Percentiles rank a stretch among this genome's conserved stretches.
Conservation (phyloP, 1,140 invertebrate genomes). For the Metaphire vulgaris region DNA sequence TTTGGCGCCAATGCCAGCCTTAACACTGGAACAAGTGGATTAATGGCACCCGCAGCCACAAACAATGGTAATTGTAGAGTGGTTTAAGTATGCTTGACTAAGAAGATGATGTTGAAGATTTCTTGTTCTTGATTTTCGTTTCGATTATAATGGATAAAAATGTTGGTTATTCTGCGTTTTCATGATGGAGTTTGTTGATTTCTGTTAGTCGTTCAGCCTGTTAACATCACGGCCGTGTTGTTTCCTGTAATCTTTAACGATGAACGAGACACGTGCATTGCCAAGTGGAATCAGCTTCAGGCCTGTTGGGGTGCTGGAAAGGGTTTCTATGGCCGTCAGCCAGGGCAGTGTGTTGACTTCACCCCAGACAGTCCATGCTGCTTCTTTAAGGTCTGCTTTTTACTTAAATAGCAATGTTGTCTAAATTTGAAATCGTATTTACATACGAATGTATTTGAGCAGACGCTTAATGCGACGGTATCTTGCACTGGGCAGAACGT, state of each 20-base stretch:
- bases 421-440: too few species aligned
- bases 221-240: conserved; percentile 60
- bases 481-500: too few species aligned
- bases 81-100: not conserved
- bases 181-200: not conserved
- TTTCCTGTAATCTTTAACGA: conserved; percentile 82
- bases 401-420: not conserved
- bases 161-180: not conserved
- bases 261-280: conserved; percentile 80
- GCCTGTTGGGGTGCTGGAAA: conserved; percentile 83
- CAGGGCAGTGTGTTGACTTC: conserved; percentile 66
- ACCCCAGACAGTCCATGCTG: conserved; percentile 83
- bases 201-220: conserved; percentile 1
- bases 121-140: not conserved
- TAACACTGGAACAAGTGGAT: not conserved
- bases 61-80: too few species aligned
- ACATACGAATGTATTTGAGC: too few species aligned
- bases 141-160: not conserved
- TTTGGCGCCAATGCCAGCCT: not conserved
- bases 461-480: too few species aligned
- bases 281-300: conserved; percentile 88
- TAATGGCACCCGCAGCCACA: too few species aligned
- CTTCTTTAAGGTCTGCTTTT: conserved; percentile 65
- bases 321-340: conserved; percentile 49
- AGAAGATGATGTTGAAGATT: not conserved